Conservation (phyloP, 2,888 invertebrate species). For the Odontothrips loti region DNA sequence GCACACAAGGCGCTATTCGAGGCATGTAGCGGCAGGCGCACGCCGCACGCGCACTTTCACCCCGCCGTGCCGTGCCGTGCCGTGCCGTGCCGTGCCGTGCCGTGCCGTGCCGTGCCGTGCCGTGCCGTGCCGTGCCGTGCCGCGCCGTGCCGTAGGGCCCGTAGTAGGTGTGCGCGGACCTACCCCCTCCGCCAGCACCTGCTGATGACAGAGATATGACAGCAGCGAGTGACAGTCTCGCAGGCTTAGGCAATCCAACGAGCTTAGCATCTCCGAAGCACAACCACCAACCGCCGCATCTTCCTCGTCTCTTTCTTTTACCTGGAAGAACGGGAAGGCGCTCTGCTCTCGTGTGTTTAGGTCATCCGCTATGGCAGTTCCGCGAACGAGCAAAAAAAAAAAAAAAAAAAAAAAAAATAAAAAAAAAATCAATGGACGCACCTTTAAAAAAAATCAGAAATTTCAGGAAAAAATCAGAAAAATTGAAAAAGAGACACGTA, state of each 20-base stretch:
- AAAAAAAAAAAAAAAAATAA: too few relatives aligned
- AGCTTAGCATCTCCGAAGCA: neutral
- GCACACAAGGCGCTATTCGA: neutral
- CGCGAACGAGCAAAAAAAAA: neutral
- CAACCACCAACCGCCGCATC: too few relatives aligned
- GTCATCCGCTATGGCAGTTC: neutral
- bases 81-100: neutral
- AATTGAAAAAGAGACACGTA: too few relatives aligned
- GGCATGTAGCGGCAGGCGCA: too few relatives aligned
- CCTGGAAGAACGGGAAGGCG: neutral
- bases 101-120: neutral
- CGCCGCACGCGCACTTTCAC: neutral
- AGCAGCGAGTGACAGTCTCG: neutral
- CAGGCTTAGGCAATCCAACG: neutral
- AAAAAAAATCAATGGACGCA: too few relatives aligned
- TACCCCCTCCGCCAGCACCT: too few relatives aligned
- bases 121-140: neutral
- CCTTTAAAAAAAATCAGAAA: too few relatives aligned
- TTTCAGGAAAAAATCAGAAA: too few relatives aligned
- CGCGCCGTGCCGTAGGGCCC: neutral
- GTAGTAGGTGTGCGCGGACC: neutral
- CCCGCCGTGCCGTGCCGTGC: neutral
- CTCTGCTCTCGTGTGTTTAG: neutral
- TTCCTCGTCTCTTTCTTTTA: neutral
- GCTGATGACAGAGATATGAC: neutral